These are phyloP conservation scores for Scatophagus argus DNA, from an alignment of 2,113 vertebrate species.

Conservation along the genomic window DNA sequence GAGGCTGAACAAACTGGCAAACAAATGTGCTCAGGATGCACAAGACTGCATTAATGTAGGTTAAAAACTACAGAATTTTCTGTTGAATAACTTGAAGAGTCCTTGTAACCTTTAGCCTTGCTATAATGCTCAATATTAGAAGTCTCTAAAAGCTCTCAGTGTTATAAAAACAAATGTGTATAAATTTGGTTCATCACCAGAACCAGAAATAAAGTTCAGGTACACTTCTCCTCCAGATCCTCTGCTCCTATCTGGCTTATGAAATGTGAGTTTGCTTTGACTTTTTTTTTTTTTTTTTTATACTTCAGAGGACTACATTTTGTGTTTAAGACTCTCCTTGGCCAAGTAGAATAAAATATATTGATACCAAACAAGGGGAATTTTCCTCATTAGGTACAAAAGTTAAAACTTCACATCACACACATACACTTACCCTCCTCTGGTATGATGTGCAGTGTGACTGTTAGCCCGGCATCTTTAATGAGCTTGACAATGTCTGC, in stretches of 20 bases:
- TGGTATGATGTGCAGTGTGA: constrained; percentile 98
- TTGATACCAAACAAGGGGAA: not conserved
- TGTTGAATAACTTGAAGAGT: not conserved
- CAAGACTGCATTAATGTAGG: not conserved
- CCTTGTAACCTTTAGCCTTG: not conserved
- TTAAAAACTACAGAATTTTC: not conserved
- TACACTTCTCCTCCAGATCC: not conserved
- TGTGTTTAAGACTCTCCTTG: not conserved
- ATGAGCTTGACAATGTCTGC: constrained; percentile 99
- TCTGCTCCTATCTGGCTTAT: not conserved
- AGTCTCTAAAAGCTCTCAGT: not conserved
- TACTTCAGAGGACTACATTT: constrained; percentile 13
- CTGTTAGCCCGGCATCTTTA: constrained; percentile 97
- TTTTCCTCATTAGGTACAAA: not conserved
- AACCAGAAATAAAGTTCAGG: not conserved
- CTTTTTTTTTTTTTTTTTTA: constrained; percentile 21
- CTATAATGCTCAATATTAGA: not conserved
- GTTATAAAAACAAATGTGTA: not conserved
- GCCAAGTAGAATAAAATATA: not conserved
- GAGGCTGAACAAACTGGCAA: not conserved
- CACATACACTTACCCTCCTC: constrained; percentile 91
- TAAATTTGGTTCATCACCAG: not conserved
- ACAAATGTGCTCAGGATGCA: not conserved
- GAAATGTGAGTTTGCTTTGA: not conserved
- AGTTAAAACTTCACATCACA: constrained; percentile 1